Base-by-base conservation (phyloP, 2,888 invertebrate genomes). In the Calephelis perditalis region DNA sequence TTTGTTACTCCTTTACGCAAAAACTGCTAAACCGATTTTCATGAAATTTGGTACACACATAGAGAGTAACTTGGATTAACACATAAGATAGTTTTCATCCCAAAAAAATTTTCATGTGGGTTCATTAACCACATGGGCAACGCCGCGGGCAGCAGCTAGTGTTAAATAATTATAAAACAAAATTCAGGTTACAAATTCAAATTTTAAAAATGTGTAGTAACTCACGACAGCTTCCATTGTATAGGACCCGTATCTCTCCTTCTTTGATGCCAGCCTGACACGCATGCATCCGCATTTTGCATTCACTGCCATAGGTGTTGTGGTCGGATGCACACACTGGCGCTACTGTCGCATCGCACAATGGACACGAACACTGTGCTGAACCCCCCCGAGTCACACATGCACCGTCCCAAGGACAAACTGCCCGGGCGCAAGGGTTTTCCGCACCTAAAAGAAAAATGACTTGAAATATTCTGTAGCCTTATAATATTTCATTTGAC, bases 231-330 rank as follows among this genome's bases (percentile, higher is more conserved):
- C 91, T 86, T 64, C 87, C 91, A 64, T 93, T 93, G 70, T 94
- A 94, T 8, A 93, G 91, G 9, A 93, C 92, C 62, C 84, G 89
- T 59, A 93, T 91, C 64, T 94, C 92, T 68, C 93, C 93, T 67
- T 95, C 91, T 46, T 93, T 89, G 70, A 94, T 92, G 64, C 94
- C 88, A 15, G 94, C 91, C 67, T 94, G 93, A 80, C 98, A 98
- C 0, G 96, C 95, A 73, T 96, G 94, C 84, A 95, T 94, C 55
- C 95, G 91, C 82, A 97, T 92, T 72, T 94, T 94, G 79, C 97
- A 97, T 74, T 96, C 95, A 77, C 95, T 96, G 62, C 95, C 92
- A 74, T 96, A 96, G 0, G 95, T 96, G 82, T 94, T 94, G 67
- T 94, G 94, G 75, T 95, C 95, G 62, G 94, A 94, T 12, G 94